Evolutionary conservation across 2,113 vertebrate genomes (phyloP).

Genomic region (Scopus umbretta): DNA sequence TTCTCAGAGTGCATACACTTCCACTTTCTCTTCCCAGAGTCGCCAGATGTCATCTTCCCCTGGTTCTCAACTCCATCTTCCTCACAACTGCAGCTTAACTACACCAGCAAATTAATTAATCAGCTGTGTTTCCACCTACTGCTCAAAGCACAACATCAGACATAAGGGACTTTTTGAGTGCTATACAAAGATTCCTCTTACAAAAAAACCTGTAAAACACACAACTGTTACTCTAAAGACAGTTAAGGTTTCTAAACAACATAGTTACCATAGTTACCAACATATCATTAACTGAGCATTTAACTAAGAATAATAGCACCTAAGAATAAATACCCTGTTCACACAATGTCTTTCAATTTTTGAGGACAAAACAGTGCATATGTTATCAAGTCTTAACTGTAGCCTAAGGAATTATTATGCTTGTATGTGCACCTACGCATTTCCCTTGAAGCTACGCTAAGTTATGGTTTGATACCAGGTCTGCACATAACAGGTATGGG

Average conservation of each 20-base stretch:
- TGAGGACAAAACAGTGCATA: neutral
- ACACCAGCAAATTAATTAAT: neutral
- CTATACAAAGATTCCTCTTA: neutral
- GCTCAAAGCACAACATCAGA: neutral
- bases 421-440: neutral
- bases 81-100: neutral
- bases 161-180: neutral
- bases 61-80: neutral
- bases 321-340: neutral
- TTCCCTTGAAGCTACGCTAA: neutral
- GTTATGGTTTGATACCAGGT: neutral
- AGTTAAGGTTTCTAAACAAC: neutral
- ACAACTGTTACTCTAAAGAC: neutral
- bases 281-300: neutral
- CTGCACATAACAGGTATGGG: neutral
- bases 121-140: neutral
- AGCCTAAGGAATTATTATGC: neutral
- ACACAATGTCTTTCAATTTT: neutral
- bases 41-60: neutral
- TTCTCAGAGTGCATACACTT: neutral
- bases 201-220: neutral
- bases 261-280: no score
- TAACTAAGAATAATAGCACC: neutral
- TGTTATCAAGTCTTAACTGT: neutral
- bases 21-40: neutral